Evolutionary conservation across 2,888 invertebrate genomes (phyloP), one percentile per base, ranked within the genome.

Genomic region (Pristionchus mayeri): DNA sequence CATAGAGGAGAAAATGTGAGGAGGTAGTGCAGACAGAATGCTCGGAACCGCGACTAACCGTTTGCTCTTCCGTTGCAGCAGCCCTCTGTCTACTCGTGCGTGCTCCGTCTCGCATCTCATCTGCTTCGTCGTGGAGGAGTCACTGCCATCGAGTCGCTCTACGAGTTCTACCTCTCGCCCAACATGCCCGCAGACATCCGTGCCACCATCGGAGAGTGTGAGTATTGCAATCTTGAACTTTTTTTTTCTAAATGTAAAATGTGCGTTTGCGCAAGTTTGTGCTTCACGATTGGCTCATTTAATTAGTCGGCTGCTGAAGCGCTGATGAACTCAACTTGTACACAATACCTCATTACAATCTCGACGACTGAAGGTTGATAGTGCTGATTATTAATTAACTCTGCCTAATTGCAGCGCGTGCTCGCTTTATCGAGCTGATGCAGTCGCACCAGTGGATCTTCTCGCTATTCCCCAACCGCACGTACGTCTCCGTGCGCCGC

Each of bases 401-500:
- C 13, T 9, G 13, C 13, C 44, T 44, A 27, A 63, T 63, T 18
- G 30, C 78, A 88, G 87, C 85, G 57, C 89, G 89, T 30, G 84
- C 67, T 40, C 85, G 85, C 37, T 92, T 92, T 84, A 86, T 92
- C 81, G 88, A 90, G 50, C 89, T 93, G 71, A 86, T 93, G 54
- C 85, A 86, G 24, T 84, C 87, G 16, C 92, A 93, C 85, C 92
- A 91, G 50, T 93, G 92, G 89, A 90, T 92, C 30, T 93, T 93
- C 85, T 89, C 92, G 21, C 89, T 92, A 13, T 93, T 93, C 85
- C 93, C 93, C 9, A 90, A 90, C 52, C 89, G 91, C 63, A 91
- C 90, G 54, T 93, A 91, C 86, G 92, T 93, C 44, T 89, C 90
- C 18, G 92, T 92, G 24, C 91, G 92, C 27, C 90, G 93, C 48